Evolutionary conservation across 2,888 invertebrate species (phyloP), one percentile per base, ranked within the genome.

Genomic region (Tenthredo mesomela): DNA sequence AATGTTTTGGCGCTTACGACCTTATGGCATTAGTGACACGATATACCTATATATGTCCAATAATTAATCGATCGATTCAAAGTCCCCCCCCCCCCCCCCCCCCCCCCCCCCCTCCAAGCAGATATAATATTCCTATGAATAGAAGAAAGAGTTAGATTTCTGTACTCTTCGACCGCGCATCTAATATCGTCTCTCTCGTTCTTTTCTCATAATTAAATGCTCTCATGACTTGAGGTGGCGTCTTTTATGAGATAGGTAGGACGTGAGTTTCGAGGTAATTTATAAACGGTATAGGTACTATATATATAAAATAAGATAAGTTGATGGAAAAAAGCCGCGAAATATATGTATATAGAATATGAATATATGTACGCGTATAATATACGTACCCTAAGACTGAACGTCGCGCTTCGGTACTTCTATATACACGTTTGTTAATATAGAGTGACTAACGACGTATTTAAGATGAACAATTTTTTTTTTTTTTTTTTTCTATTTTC

Each of bases 401-500:
- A n/a, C 54, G 54, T 54, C n/a, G 54, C 54, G 54, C n/a, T 54
- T 54, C n/a, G 54, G 54, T 54, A n/a, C n/a, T n/a, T n/a, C n/a
- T n/a, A n/a, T n/a, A n/a, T n/a, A 54, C 61, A 29, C 61, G 61
- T 25, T 61, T 61, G 29, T 33, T 33, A 67, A 67, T 15, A 15
- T 33, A 33, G 33, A 29, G 33, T 67, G 67, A 67, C 33, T 67
- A 18, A 67, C 33, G 67, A 67, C 67, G 67, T 29, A 33, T 33
- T 33, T 33, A 25, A 67, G 67, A 33, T 33, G 33, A 18, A 6
- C 18, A 50, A n/a, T 54, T 54, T 54, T 54, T 54, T n/a, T n/a
- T n/a, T 50, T 50, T 0, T 50, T 0, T 18, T 50, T 50, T 50
- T 50, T 50, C 5, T 3, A 15, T 54, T 54, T 54, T 54, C 6